phyloP scores from a whole-genome alignment of 2,113 vertebrate genomes.

The Myanophis thanlyinensis region DNA sequence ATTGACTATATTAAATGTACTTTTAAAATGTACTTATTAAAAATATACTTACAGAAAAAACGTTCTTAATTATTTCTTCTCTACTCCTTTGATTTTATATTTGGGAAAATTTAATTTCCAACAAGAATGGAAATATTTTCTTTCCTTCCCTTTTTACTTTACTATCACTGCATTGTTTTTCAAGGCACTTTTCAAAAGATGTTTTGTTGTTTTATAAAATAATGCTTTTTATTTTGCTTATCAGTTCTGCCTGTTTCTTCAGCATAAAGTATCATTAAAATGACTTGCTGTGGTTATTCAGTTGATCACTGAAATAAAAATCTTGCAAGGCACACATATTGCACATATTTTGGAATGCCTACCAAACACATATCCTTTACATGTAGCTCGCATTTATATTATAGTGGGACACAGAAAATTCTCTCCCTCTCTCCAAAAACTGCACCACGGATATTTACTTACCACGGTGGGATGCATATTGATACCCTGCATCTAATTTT shows the following conservation, averaged over 20 bases:
- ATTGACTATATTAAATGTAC: neutral
- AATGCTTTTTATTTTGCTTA: neutral
- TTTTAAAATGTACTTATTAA: neutral
- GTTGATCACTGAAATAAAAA: accelerated
- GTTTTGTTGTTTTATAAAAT: neutral
- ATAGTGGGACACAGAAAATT: neutral
- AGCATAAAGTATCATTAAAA: neutral
- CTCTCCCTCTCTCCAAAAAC: neutral
- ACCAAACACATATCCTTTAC: neutral
- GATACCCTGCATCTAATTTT: neutral
- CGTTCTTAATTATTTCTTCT: neutral
- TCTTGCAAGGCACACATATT: neutral
- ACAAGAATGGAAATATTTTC: neutral
- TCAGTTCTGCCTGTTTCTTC: neutral
- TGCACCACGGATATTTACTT: neutral
- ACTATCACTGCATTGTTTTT: neutral
- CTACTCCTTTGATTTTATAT: neutral
- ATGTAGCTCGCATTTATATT: neutral
- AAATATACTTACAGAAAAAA: neutral
- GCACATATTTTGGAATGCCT: neutral
- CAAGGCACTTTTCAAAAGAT: neutral
- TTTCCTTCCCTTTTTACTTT: neutral
- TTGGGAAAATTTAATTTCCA: neutral
- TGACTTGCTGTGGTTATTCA: neutral
- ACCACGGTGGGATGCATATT: neutral